A percentile compares a stretch with the other conserved stretches of the same genome.
These are phyloP conservation scores for Phenganax marumi DNA, from an alignment of 92 coral and sea anemone genomes.

Conservation along the genomic window DNA sequence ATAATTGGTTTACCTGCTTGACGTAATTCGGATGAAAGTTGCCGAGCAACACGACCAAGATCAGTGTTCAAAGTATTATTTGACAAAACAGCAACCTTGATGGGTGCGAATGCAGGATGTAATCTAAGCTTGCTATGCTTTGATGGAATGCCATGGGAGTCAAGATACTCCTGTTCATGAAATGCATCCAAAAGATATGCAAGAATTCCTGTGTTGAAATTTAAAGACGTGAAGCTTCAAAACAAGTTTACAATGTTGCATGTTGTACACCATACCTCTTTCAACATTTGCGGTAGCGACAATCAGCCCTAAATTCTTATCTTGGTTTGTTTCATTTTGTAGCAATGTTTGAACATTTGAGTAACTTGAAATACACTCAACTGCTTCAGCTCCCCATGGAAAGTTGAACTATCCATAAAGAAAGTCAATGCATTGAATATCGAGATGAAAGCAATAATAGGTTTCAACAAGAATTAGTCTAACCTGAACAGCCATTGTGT, in stretches of 20 bases:
- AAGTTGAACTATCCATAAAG: slow-evolving; percentile 63
- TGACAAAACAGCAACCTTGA: slow-evolving; percentile 73
- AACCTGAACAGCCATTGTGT: slow-evolving; percentile 52
- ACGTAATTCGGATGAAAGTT: slow-evolving; percentile 80
- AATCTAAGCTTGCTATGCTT: slow-evolving; percentile 63
- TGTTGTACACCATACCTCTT: slow-evolving; percentile 2
- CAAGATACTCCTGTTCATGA: slow-evolving; percentile 71
- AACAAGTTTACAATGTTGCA: neutral
- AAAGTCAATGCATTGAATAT: too few species aligned
- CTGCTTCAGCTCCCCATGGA: slow-evolving; percentile 77
- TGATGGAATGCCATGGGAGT: slow-evolving; percentile 43
- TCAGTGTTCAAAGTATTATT: slow-evolving; percentile 57
- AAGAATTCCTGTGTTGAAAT: slow-evolving; percentile 66
- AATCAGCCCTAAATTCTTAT: slow-evolving; percentile 2
- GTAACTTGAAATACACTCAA: slow-evolving; percentile 37
- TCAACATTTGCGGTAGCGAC: slow-evolving; percentile 27
- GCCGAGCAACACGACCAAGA: slow-evolving; percentile 72
- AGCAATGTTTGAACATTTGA: neutral
- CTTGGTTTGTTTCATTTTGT: neutral
- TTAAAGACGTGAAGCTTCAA: neutral
- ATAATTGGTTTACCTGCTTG: slow-evolving; percentile 65
- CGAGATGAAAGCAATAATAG: too few species aligned
- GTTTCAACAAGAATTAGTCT: neutral
- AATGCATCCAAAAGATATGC: slow-evolving; percentile 82
- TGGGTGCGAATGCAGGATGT: slow-evolving; percentile 83